Conservation (phyloP, 2,113 vertebrate genomes). For the Octodon degus region DNA sequence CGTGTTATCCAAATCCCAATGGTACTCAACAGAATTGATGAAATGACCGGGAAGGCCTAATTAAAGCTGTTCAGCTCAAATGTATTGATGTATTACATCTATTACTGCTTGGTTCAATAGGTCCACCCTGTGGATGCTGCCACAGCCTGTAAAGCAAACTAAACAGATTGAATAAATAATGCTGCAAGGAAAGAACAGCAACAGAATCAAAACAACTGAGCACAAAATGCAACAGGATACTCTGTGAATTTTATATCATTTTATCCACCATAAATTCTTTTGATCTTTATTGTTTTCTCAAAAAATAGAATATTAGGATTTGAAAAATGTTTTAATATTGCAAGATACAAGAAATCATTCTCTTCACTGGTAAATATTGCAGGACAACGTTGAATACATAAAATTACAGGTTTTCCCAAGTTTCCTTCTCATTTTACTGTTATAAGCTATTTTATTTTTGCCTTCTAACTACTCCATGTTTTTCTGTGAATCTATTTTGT, state of each 20-base stretch:
- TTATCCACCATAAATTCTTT: constrained; percentile 76
- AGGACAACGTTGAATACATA: background rate
- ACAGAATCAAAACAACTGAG: constrained; percentile 81
- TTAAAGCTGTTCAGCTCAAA: constrained; percentile 99
- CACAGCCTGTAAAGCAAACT: constrained; percentile 92
- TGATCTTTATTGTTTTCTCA: constrained; percentile 68
- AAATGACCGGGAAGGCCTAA: constrained; percentile 98
- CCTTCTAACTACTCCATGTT: background rate
- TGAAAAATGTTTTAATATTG: constrained; percentile 49
- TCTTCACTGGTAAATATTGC: constrained; percentile 14
- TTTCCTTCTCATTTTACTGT: constrained; percentile 40
- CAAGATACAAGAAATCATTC: background rate
- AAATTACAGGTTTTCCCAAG: constrained; percentile 32
- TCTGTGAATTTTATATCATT: constrained; percentile 82
- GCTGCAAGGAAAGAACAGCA: constrained; percentile 81
- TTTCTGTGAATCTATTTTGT: background rate
- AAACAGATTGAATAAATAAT: constrained; percentile 98
- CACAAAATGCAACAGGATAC: constrained; percentile 80
- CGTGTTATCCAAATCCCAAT: constrained; percentile 91
- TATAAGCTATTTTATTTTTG: background rate
- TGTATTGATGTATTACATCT: constrained; percentile 99
- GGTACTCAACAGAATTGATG: constrained; percentile 93
- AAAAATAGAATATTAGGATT: background rate
- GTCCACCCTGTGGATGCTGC: constrained; percentile 91
- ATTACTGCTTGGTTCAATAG: constrained; percentile 97